Conservation (phyloP, 2,888 invertebrate genomes). For the Boloria euphrosyne region DNA sequence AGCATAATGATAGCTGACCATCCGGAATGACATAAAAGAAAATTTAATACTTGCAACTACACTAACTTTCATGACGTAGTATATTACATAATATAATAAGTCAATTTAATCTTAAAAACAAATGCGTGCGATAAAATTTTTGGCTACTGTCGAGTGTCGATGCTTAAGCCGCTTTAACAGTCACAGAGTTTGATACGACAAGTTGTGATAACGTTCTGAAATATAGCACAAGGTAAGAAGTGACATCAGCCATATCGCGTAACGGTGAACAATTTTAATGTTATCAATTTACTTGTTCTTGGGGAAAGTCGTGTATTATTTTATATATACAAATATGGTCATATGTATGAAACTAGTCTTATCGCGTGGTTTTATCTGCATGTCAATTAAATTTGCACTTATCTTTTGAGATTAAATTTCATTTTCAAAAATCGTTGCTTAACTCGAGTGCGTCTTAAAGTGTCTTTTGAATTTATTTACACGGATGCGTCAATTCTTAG, state of each 20-base stretch:
- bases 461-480: no score
- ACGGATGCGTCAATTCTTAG: no score
- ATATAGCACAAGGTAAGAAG: slow-evolving; percentile 10
- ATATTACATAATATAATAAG: background rate
- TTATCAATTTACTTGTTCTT: slow-evolving; percentile 9
- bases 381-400: background rate
- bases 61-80: no score
- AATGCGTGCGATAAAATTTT: slow-evolving; percentile 8
- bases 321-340: background rate
- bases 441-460: no score
- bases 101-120: slow-evolving; percentile 4
- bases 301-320: background rate
- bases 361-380: background rate
- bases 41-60: no score
- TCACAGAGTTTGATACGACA: slow-evolving; percentile 27
- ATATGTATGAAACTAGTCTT: background rate
- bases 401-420: no score
- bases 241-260: slow-evolving; percentile 16
- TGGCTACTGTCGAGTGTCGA: slow-evolving; percentile 19
- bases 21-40: no score
- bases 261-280: slow-evolving; percentile 13
- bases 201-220: slow-evolving; percentile 16
- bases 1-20: no score
- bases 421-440: no score
- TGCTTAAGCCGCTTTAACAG: slow-evolving; percentile 21